These are phyloP conservation scores for Thamnaconus septentrionalis DNA, from an alignment of 2,113 vertebrate species.

Conservation along the genomic window DNA sequence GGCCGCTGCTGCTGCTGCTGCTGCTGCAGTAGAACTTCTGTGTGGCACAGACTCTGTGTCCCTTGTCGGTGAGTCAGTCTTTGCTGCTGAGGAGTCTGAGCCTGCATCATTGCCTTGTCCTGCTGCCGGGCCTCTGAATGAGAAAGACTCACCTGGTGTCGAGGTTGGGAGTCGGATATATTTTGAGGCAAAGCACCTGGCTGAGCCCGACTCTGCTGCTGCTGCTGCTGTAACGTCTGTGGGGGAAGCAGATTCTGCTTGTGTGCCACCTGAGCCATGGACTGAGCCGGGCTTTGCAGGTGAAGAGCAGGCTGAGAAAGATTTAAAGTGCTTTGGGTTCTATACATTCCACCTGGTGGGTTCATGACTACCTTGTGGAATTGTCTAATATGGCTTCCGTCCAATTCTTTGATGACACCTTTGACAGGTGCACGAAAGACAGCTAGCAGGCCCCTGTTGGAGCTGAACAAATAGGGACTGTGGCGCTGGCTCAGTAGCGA, in stretches of 20 bases:
- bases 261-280: conserved; percentile 55
- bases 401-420: conserved; percentile 88
- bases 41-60: conserved; percentile 54
- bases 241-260: conserved; percentile 60
- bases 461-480: conserved; percentile 92
- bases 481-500: conserved; percentile 87
- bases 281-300: conserved; percentile 81
- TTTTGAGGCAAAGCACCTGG: conserved; percentile 40
- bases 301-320: conserved; percentile 77
- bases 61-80: conserved; percentile 49
- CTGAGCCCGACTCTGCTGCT: conserved; percentile 21
- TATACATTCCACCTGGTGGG: conserved; percentile 84
- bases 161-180: conserved; percentile 48
- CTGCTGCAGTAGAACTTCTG: conserved; percentile 54
- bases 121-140: conserved; percentile 55
- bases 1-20: conserved; percentile 43
- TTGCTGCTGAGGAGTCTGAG: conserved; percentile 54
- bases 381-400: conserved; percentile 84
- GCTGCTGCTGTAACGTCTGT: conserved; percentile 53
- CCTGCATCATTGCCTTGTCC: conserved; percentile 59
- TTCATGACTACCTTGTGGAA: conserved; percentile 91
- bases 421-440: conserved; percentile 90
- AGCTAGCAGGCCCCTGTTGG: conserved; percentile 91
- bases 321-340: conserved; percentile 97
- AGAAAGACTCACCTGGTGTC: conserved; percentile 56